These are phyloP conservation scores for Drosophila elegans DNA, from an alignment of 1,140 invertebrate genomes.

Conservation along the genomic window DNA sequence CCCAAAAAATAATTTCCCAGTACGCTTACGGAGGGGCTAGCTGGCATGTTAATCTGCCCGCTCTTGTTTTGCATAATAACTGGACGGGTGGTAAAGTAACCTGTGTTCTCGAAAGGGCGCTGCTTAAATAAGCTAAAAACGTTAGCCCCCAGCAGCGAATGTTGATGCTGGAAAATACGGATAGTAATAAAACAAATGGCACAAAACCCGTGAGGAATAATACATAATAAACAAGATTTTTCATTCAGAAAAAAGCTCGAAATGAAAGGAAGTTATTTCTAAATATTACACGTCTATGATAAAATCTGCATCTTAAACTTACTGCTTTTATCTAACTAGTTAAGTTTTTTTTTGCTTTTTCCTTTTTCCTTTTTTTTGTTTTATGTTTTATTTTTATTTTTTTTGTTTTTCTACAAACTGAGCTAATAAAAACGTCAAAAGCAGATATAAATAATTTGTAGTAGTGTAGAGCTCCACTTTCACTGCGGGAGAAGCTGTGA, in stretches of 20 bases:
- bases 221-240: not conserved
- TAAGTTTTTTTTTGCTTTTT: too few relatives aligned
- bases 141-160: slow-evolving; percentile 1
- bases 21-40: slow-evolving; percentile 44
- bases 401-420: too few relatives aligned
- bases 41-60: slow-evolving; percentile 61
- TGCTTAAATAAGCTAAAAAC: slow-evolving; percentile 32
- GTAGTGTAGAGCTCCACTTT: too few relatives aligned
- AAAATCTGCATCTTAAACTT: too few relatives aligned
- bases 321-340: too few relatives aligned
- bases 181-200: slow-evolving; percentile 16
- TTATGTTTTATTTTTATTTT: too few relatives aligned
- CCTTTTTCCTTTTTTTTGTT: too few relatives aligned
- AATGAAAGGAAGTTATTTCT: too few relatives aligned
- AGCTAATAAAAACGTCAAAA: too few relatives aligned
- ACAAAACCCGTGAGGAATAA: not conserved
- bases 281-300: too few relatives aligned
- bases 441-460: too few relatives aligned
- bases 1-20: slow-evolving; percentile 56
- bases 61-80: slow-evolving; percentile 69
- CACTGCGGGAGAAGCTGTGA: not conserved
- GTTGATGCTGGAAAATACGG: slow-evolving; percentile 4
- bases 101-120: slow-evolving; percentile 11
- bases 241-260: too few relatives aligned
- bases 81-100: slow-evolving; percentile 2